A percentile compares a stretch with the other conserved stretches of the same genome.
phyloP scores from a whole-genome alignment of 1,140 invertebrate species.

The Saccostrea echinata region DNA sequence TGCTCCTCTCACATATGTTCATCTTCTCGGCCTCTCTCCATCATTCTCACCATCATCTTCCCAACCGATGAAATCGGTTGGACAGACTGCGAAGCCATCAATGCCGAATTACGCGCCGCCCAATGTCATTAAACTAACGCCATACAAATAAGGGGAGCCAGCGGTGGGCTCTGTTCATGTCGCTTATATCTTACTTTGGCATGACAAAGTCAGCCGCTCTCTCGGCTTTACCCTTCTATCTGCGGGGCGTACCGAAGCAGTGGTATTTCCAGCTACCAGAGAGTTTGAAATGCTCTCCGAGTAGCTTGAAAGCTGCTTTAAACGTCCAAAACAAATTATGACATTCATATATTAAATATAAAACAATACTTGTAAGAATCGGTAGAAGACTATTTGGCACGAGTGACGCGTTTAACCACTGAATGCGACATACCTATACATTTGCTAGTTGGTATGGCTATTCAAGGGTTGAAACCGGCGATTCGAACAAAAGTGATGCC shows the following conservation, averaged over 20 bases:
- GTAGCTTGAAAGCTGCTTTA: no score
- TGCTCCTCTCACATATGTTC: not conserved
- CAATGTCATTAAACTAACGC: not conserved
- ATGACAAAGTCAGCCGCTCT: not conserved
- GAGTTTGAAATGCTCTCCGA: not conserved
- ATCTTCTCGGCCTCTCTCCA: not conserved
- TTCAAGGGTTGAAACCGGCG: no score
- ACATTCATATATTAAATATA: no score
- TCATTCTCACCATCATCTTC: not conserved
- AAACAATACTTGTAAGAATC: no score
- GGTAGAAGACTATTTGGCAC: no score
- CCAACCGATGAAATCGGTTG: not conserved
- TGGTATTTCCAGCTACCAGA: not conserved
- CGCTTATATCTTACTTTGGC: not conserved
- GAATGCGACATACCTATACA: no score
- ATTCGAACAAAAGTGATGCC: no score
- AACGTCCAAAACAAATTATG: no score
- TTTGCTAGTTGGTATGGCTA: no score
- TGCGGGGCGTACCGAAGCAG: not conserved
- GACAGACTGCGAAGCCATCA: no score
- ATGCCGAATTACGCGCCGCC: not conserved
- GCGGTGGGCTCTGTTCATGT: not conserved
- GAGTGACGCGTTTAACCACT: no score
- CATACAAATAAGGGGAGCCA: not conserved
- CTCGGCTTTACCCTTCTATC: conserved; percentile 8